A percentile compares a stretch with the other conserved stretches of the same genome.
These are phyloP conservation scores for Ernsta delagoae DNA, from an alignment of 2,888 invertebrate species.

Conservation along the genomic window DNA sequence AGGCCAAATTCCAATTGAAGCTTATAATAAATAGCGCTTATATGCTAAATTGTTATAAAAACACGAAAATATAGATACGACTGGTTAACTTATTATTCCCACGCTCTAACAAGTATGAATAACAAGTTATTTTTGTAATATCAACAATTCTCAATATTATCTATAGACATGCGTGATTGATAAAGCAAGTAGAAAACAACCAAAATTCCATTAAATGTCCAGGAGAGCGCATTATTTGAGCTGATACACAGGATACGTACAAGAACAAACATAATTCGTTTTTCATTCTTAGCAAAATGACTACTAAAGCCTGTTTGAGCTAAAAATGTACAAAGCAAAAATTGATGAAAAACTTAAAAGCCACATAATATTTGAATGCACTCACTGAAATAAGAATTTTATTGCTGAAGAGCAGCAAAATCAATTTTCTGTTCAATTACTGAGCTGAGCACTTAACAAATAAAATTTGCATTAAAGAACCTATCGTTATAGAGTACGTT, in stretches of 20 bases:
- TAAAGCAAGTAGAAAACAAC: too few relatives aligned
- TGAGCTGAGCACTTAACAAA: neutral
- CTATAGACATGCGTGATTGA: too few relatives aligned
- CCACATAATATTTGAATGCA: neutral
- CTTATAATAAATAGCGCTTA: neutral
- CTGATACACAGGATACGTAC: too few relatives aligned
- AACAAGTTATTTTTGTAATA: too few relatives aligned
- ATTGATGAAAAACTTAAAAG: neutral
- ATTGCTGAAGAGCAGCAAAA: neutral
- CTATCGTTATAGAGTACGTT: neutral
- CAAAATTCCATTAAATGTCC: too few relatives aligned
- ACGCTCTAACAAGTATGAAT: neutral
- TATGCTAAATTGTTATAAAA: neutral
- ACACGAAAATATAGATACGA: neutral
- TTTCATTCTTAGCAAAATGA: too few relatives aligned
- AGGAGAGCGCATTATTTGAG: too few relatives aligned
- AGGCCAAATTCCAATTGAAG: neutral
- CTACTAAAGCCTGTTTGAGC: too few relatives aligned
- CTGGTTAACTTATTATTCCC: neutral
- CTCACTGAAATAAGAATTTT: neutral
- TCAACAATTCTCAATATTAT: too few relatives aligned
- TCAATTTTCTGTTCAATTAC: constrained; percentile 5
- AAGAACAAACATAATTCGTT: too few relatives aligned
- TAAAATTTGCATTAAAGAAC: constrained; percentile 8
- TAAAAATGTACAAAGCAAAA: neutral